Evolutionary conservation across 1,140 invertebrate species (phyloP).

Genomic region (Colletes latitarsis): DNA sequence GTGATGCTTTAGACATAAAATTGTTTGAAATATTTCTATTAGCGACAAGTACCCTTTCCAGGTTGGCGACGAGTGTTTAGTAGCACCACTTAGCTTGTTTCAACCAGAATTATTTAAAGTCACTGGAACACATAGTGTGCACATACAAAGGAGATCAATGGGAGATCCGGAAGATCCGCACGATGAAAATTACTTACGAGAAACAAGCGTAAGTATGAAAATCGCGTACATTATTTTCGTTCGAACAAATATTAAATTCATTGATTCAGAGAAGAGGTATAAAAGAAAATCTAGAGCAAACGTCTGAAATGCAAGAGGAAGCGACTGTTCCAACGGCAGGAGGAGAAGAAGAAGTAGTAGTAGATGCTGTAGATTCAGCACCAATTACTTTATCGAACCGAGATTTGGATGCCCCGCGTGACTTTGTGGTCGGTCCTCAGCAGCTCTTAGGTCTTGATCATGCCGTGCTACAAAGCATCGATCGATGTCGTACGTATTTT

Average conservation of each 20-base stretch:
- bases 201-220: constrained; percentile 88
- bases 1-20: not conserved
- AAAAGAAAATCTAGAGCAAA: constrained; percentile 84
- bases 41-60: constrained; percentile 77
- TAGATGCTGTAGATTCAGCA: constrained; percentile 87
- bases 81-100: constrained; percentile 94
- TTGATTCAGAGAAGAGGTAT: constrained; percentile 82
- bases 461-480: constrained; percentile 95
- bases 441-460: constrained; percentile 94
- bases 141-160: constrained; percentile 87
- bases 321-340: constrained; percentile 68
- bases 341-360: constrained; percentile 90
- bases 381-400: constrained; percentile 77
- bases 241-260: not conserved
- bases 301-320: constrained; percentile 78
- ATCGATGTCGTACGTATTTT: constrained; percentile 87
- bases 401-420: constrained; percentile 80
- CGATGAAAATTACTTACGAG: constrained; percentile 94
- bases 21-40: constrained; percentile 18
- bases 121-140: constrained; percentile 87
- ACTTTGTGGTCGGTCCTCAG: constrained; percentile 86
- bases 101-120: constrained; percentile 94
- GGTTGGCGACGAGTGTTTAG: constrained; percentile 96
- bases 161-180: constrained; percentile 96
- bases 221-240: constrained; percentile 1